Base-by-base conservation (phyloP, 1,140 invertebrate genomes). In the Drosophila erecta region DNA sequence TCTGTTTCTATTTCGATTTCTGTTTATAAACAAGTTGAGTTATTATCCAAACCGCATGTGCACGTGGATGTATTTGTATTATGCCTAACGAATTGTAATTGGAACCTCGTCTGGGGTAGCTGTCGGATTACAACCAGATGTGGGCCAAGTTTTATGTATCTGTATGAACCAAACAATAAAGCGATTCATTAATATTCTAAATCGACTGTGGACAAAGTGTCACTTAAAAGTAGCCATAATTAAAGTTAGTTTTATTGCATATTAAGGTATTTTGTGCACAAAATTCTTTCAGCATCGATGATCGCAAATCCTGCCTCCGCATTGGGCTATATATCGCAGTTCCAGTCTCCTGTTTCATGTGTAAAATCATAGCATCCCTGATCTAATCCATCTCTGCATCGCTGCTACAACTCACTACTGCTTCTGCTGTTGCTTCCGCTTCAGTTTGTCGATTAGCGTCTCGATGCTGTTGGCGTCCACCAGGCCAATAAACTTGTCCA, bases 401-500 rank as follows among this genome's bases (percentile, higher is more conserved):
- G 30, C 30, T 8, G 30, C 11, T 43, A 3, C 4, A 17, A 4
- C 10, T 15, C 1, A 14, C 38, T 75, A 86, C 44, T 83, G 84
- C 24, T 89, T 76, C 47, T 89, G 84, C 33, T 89, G 84, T 17
- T 89, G 83, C 43, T 87, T 89, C 49, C 72, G 67, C 58, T 78
- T 80, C 81, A 98, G 93, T 90, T 96, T 96, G 46, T 96, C 94
- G 76, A 98, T 96, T 85, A 98, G 95, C 76, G 94, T 95, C 64
- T 96, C 95, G 74, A 98, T 96, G 94, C 96, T 96, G 72, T 96
- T 95, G 14, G 96, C 95, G 81, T 98, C 97, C 14, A 96, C 95
- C 24, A 98, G 91, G 0, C 98, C 98, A 81, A 98, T 96, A 92
- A 99, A 98, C 92, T 98, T 97, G 83, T 98, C 97, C 5, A 98